phyloP scores from a whole-genome alignment of 2,888 invertebrate genomes.

The Cheilosia urbana region DNA sequence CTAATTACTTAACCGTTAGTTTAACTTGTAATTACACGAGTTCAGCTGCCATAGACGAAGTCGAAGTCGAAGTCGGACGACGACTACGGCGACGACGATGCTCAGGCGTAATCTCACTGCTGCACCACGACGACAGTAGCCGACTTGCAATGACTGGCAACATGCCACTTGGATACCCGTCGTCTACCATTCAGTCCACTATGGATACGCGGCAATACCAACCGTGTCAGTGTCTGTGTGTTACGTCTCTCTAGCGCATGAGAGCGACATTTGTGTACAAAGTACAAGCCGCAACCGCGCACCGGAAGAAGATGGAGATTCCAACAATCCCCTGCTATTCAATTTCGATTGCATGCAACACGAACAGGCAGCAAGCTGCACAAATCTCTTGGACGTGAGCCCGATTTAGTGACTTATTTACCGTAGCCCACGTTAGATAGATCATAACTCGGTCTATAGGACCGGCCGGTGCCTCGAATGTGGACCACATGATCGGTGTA shows the following conservation, averaged over 20 bases:
- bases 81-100: slow-evolving; percentile 35
- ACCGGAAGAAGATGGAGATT: slow-evolving; percentile 71
- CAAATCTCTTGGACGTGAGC: slow-evolving; percentile 72
- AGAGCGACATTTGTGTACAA: slow-evolving; percentile 21
- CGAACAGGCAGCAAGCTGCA: slow-evolving; percentile 55
- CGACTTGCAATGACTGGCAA: slow-evolving; percentile 67
- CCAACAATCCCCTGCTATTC: slow-evolving; percentile 18
- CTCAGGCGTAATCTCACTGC: slow-evolving; percentile 36
- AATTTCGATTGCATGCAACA: slow-evolving; percentile 65
- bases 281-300: slow-evolving; percentile 15
- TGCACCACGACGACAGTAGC: slow-evolving; percentile 58
- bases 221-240: slow-evolving; percentile 13
- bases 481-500: slow-evolving; percentile 54
- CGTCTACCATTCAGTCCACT: slow-evolving; percentile 24
- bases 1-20: slow-evolving; percentile 78
- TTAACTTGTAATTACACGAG: slow-evolving; percentile 76
- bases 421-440: slow-evolving; percentile 67
- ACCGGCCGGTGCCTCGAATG: slow-evolving; percentile 34
- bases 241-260: slow-evolving; percentile 11
- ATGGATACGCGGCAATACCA: slow-evolving; percentile 19
- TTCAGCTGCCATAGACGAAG: slow-evolving; percentile 54
- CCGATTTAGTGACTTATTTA: slow-evolving; percentile 74
- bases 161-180: slow-evolving; percentile 67
- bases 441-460: slow-evolving; percentile 54
- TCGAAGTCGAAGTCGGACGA: neutral